phyloP scores from a whole-genome alignment of 2,797 vertebrate genomes.

The Epinephelus coioides region DNA sequence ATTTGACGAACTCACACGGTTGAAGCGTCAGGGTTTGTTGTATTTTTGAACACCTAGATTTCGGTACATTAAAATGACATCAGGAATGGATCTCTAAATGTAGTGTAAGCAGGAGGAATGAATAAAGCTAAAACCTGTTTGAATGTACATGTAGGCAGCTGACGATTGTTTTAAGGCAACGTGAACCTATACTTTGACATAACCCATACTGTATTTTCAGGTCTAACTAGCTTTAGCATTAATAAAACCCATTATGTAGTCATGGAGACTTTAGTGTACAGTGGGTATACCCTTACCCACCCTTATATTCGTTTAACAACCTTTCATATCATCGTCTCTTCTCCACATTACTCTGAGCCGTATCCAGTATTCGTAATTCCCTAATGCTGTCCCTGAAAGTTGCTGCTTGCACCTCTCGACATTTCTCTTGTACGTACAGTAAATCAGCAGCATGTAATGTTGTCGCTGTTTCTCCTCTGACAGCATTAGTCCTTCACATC shows the following conservation, averaged over 20 bases:
- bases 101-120: not conserved
- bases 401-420: not conserved
- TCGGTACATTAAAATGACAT: too few relatives aligned
- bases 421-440: not conserved
- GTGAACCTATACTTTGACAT: not conserved
- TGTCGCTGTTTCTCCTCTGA: slow-evolving; percentile 30
- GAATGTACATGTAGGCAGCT: not conserved
- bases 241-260: not conserved
- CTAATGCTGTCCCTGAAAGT: not conserved
- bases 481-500: slow-evolving; percentile 40
- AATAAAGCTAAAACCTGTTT: not conserved
- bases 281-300: too few relatives aligned
- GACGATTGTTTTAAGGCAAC: not conserved
- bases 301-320: not conserved
- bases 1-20: too few relatives aligned
- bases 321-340: not conserved
- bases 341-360: not conserved
- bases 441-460: slow-evolving; percentile 28
- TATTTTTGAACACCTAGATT: too few relatives aligned
- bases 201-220: not conserved
- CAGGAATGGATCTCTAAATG: not conserved
- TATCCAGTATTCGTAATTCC: not conserved
- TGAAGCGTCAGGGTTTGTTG: too few relatives aligned
- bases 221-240: not conserved
- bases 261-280: not conserved